Evolutionary conservation across 1,140 invertebrate species (phyloP).

Genomic region (Papilio machaon): DNA sequence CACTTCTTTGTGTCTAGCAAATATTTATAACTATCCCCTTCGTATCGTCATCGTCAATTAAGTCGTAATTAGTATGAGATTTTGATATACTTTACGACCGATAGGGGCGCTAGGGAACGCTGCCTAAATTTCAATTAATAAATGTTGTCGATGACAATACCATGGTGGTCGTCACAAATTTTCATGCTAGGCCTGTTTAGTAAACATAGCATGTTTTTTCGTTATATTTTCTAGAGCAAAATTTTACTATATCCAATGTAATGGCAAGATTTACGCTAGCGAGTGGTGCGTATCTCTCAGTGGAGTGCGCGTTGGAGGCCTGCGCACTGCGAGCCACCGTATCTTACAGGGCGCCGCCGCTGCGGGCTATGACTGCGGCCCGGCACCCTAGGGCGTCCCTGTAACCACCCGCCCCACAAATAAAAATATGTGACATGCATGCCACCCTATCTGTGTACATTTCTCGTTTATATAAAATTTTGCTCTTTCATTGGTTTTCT

Average conservation of each 20-base stretch:
- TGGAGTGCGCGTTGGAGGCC: slow-evolving; percentile 45
- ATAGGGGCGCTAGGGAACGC: too few relatives aligned
- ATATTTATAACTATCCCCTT: too few relatives aligned
- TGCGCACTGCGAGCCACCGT: slow-evolving; percentile 50
- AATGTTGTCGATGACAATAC: too few relatives aligned
- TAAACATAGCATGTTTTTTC: neutral
- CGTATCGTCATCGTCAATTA: too few relatives aligned
- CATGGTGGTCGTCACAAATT: too few relatives aligned
- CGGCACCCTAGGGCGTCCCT: neutral
- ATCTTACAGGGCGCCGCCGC: slow-evolving; percentile 54
- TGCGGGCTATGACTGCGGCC: slow-evolving; percentile 45
- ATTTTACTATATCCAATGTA: slow-evolving; percentile 27
- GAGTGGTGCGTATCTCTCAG: slow-evolving; percentile 34
- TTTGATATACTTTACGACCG: too few relatives aligned
- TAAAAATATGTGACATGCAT: neutral
- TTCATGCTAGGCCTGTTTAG: neutral
- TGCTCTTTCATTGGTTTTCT: too few relatives aligned
- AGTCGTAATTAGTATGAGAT: too few relatives aligned
- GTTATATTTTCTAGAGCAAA: neutral
- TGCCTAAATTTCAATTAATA: too few relatives aligned
- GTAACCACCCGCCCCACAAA: neutral
- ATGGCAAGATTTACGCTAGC: slow-evolving; percentile 16
- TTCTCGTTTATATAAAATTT: too few relatives aligned
- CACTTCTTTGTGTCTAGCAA: too few relatives aligned
- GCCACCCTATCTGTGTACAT: neutral